phyloP scores from a whole-genome alignment of 2,797 vertebrate species.

The Zalophus californianus region DNA sequence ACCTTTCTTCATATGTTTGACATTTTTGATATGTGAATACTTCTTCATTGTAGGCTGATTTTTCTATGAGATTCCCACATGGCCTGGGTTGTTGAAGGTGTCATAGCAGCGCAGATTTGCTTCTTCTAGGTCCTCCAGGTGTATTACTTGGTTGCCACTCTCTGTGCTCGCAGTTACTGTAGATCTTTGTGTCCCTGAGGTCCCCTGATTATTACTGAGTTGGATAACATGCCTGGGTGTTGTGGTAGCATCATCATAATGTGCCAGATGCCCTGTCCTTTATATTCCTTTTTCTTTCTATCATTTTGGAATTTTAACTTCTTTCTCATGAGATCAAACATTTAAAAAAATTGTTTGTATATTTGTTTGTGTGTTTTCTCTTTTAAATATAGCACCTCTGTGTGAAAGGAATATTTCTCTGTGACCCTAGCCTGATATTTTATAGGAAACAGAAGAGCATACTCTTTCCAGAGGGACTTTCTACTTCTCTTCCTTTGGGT shows the following conservation, averaged over 20 bases:
- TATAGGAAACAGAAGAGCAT: not conserved
- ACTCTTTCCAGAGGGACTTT: not conserved
- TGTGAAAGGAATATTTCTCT: conserved; percentile 17
- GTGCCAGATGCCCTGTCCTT: not conserved
- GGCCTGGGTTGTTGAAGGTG: not conserved
- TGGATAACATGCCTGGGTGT: not conserved
- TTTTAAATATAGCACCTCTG: not conserved
- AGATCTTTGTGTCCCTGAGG: not conserved
- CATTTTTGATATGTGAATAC: not conserved
- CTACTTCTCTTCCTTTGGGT: not conserved
- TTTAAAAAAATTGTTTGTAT: not conserved
- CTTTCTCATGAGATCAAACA: not conserved
- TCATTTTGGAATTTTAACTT: conserved; percentile 13
- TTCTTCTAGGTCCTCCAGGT: not conserved
- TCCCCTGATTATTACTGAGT: not conserved
- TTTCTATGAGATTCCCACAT: not conserved
- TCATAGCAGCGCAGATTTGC: not conserved
- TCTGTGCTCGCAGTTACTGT: not conserved
- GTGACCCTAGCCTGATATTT: not conserved
- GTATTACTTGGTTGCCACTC: not conserved
- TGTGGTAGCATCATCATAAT: not conserved
- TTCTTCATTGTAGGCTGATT: not conserved
- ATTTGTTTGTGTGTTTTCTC: not conserved
- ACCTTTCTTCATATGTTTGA: not conserved
- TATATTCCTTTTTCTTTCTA: not conserved